Evolutionary conservation across 2,888 invertebrate species (phyloP).

Genomic region (Saturnia pavonia): DNA sequence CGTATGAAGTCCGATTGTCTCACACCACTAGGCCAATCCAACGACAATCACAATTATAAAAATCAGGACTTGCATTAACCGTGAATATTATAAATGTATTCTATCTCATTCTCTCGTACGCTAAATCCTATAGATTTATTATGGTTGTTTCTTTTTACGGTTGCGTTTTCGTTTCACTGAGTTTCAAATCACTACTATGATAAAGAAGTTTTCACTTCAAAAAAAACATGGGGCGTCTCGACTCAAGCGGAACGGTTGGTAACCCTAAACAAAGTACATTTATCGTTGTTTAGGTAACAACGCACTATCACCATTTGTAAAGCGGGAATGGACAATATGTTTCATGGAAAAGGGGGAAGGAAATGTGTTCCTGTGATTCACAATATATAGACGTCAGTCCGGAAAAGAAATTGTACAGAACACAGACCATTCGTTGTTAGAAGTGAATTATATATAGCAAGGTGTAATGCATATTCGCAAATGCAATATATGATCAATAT

Average conservation of each 20-base stretch:
- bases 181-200: too few relatives aligned
- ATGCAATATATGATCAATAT: neutral
- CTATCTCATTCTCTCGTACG: too few relatives aligned
- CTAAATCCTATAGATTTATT: too few relatives aligned
- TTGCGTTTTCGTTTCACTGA: too few relatives aligned
- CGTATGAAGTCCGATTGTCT: too few relatives aligned
- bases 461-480: neutral
- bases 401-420: neutral
- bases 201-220: neutral
- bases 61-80: too few relatives aligned
- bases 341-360: neutral
- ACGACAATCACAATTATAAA: too few relatives aligned
- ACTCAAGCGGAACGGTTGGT: neutral
- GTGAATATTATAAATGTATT: too few relatives aligned
- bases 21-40: too few relatives aligned
- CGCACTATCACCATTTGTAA: slow-evolving; percentile 11
- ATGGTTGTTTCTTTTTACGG: too few relatives aligned
- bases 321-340: slow-evolving; percentile 1
- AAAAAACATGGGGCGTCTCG: neutral
- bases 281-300: slow-evolving; percentile 6
- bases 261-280: neutral
- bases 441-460: neutral
- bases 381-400: neutral
- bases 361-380: neutral
- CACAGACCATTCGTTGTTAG: neutral